Evolutionary conservation across 2,888 invertebrate genomes (phyloP).

Genomic region (Hermaeophaga mercurialis): DNA sequence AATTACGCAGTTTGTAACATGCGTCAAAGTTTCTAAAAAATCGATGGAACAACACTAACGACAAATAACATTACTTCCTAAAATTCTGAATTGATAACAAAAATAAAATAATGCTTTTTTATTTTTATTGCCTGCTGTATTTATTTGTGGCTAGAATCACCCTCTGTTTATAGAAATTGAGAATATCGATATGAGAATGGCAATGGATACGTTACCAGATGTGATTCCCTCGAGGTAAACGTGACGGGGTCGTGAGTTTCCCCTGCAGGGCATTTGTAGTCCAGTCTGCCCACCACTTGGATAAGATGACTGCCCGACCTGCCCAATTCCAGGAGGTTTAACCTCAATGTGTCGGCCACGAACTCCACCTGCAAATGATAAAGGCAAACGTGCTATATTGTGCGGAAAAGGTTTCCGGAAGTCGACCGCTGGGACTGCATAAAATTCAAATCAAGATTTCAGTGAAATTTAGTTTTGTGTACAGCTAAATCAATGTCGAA

Average conservation of each 20-base stretch:
- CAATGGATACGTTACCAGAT: slow-evolving; percentile 67
- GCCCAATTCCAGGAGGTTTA: slow-evolving; percentile 89
- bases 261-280: slow-evolving; percentile 85
- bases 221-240: slow-evolving; percentile 88
- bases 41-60: too few species aligned
- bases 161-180: neutral
- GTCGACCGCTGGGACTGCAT: too few species aligned
- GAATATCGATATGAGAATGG: neutral
- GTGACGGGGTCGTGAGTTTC: slow-evolving; percentile 90
- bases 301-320: slow-evolving; percentile 78
- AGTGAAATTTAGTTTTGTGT: too few species aligned
- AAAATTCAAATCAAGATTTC: too few species aligned
- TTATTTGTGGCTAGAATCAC: neutral
- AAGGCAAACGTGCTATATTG: neutral
- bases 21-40: too few species aligned
- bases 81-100: too few species aligned
- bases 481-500: too few species aligned
- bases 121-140: too few species aligned
- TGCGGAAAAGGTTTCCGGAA: too few species aligned
- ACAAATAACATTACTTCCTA: too few species aligned
- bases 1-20: too few species aligned
- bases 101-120: too few species aligned
- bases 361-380: slow-evolving; percentile 78
- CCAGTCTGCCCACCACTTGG: slow-evolving; percentile 81
- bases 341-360: slow-evolving; percentile 82